Evolutionary conservation across 2,888 invertebrate species (phyloP).

Genomic region (Luperina testacea): DNA sequence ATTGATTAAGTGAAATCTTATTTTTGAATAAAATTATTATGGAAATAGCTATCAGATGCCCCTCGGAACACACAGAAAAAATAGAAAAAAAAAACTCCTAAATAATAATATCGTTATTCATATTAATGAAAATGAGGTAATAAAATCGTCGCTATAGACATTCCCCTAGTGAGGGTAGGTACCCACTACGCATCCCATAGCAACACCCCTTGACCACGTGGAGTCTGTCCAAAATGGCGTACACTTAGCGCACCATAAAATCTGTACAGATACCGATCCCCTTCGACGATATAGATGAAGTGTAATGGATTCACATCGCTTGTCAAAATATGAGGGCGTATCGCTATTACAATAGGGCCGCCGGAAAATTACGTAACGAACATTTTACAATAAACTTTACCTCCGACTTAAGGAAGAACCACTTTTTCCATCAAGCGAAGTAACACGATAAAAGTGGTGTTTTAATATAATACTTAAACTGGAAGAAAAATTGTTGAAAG

Average conservation of each 20-base stretch:
- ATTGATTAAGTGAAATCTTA: conserved; percentile 32
- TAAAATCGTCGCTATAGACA: conserved; percentile 62
- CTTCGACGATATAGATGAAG: conserved; percentile 64
- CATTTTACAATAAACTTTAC: conserved; percentile 67
- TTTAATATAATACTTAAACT: conserved; percentile 50
- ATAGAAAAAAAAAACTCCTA: conserved; percentile 12
- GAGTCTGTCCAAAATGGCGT: conserved; percentile 75
- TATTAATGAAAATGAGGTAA: conserved; percentile 60
- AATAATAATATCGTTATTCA: conserved; percentile 44
- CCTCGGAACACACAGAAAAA: not conserved
- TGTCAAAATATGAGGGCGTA: conserved; percentile 72
- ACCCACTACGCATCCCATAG: conserved; percentile 60
- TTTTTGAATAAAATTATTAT: not conserved
- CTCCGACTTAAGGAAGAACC: conserved; percentile 25
- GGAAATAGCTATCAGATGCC: not conserved
- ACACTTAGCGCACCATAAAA: conserved; percentile 78
- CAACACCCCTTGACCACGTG: conserved; percentile 72
- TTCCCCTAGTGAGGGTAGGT: conserved; percentile 48
- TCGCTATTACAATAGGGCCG: conserved; percentile 65
- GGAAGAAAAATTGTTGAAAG: conserved; percentile 50
- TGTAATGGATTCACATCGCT: conserved; percentile 74
- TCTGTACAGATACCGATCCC: conserved; percentile 70
- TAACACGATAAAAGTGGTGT: conserved; percentile 43
- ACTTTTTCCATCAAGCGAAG: conserved; percentile 39
- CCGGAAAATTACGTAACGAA: conserved; percentile 67